A percentile compares a stretch with the other conserved stretches of the same genome.
These are phyloP conservation scores for Acomys russatus DNA, from an alignment of 2,797 vertebrate genomes.

Conservation along the genomic window DNA sequence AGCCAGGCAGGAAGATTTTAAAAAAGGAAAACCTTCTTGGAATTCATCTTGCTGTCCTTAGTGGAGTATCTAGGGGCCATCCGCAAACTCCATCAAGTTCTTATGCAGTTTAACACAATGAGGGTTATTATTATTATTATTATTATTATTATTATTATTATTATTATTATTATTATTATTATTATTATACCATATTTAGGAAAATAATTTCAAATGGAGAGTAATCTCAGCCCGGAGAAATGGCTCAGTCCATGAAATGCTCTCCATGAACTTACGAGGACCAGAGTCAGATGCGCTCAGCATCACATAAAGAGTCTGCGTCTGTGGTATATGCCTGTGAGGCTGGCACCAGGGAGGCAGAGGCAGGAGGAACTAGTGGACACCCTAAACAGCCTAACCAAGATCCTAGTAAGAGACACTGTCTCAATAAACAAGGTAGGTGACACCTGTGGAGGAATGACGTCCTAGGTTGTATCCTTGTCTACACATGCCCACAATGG, in stretches of 20 bases:
- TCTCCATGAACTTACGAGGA: background rate
- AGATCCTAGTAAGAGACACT: background rate
- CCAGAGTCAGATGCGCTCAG: background rate
- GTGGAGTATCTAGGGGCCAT: constrained; percentile 85
- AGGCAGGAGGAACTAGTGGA: background rate
- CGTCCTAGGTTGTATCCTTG: background rate
- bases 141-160: constrained; percentile 63
- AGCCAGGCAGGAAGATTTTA: constrained; percentile 86
- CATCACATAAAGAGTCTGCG: background rate
- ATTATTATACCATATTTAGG: constrained; percentile 62
- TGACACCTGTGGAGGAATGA: background rate
- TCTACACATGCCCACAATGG: background rate
- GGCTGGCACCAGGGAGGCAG: background rate
- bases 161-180: constrained; percentile 58
- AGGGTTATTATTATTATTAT: constrained; percentile 66
- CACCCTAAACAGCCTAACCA: background rate
- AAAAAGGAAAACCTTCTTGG: constrained; percentile 87
- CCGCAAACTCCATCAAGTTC: constrained; percentile 88
- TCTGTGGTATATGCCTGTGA: background rate
- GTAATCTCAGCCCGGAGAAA: constrained; percentile 4
- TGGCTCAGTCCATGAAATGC: background rate
- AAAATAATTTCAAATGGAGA: constrained; percentile 68
- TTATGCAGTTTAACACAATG: constrained; percentile 74
- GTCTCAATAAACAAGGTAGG: background rate
- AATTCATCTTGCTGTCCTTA: constrained; percentile 87